These are phyloP conservation scores for honey bee (Apis mellifera) DNA, from an alignment of 1,140 invertebrate genomes.

Conservation along the genomic window Amel_HAv3.1 CM009946.2:7199501-7200000, in stretches of 20 bases:
- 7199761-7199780: constrained; percentile 25
- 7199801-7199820: constrained; percentile 10
- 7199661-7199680: background rate
- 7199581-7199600: too few relatives aligned
- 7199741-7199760: background rate
- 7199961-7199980: constrained; percentile 52
- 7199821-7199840: constrained; percentile 1
- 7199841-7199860: background rate
- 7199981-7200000: constrained; percentile 66
- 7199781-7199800: background rate
- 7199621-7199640: too few relatives aligned
- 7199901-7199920: constrained; percentile 5
- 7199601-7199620: too few relatives aligned
- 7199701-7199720: too few relatives aligned
- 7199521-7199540: too few relatives aligned
- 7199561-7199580: too few relatives aligned
- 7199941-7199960: constrained; percentile 43
- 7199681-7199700: constrained; percentile 13
- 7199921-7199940: constrained; percentile 39
- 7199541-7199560: too few relatives aligned
- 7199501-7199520: too few relatives aligned
- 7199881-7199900: constrained; percentile 13
- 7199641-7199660: too few relatives aligned
- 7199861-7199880: constrained; percentile 4
- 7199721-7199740: background rate